Evolutionary conservation across 2,113 vertebrate genomes (phyloP).

Genomic region (Centropristis striata): DNA sequence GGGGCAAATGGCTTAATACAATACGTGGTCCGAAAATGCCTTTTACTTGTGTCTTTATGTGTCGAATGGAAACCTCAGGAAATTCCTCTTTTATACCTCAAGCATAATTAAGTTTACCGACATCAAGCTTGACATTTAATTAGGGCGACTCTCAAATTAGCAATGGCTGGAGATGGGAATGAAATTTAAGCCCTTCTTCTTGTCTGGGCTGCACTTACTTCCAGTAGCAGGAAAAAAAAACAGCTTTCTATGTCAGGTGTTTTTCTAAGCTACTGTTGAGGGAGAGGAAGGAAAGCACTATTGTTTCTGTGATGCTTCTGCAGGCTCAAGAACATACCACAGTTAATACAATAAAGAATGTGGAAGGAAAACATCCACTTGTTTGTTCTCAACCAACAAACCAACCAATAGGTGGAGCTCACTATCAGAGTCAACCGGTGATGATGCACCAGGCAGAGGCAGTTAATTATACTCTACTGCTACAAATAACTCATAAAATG

Average conservation of each 20-base stretch:
- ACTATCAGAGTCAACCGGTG: not conserved
- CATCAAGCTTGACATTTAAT: not conserved
- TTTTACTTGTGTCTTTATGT: not conserved
- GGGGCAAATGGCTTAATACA: conserved; percentile 7
- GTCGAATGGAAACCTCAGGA: not conserved
- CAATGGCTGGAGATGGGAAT: not conserved
- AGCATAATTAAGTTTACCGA: not conserved
- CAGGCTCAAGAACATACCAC: conserved; percentile 1
- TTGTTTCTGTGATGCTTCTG: conserved; percentile 8
- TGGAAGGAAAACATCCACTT: not conserved
- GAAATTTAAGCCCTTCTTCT: not conserved
- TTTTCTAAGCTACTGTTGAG: not conserved
- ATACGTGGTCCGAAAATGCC: conserved; percentile 11
- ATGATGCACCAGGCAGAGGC: not conserved
- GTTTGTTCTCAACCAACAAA: conserved; percentile 2
- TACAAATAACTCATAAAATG: too few relatives aligned
- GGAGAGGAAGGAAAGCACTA: not conserved
- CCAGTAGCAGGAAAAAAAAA: not conserved
- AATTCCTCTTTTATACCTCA: not conserved
- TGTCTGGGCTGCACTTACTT: not conserved
- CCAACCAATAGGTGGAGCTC: conserved; percentile 1
- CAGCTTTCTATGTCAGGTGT: not conserved
- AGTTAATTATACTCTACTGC: not conserved
- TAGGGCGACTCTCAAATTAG: not conserved
- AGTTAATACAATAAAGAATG: not conserved